Base-by-base conservation (phyloP, 2,888 invertebrate genomes). In the Tenthredo amoena region DNA sequence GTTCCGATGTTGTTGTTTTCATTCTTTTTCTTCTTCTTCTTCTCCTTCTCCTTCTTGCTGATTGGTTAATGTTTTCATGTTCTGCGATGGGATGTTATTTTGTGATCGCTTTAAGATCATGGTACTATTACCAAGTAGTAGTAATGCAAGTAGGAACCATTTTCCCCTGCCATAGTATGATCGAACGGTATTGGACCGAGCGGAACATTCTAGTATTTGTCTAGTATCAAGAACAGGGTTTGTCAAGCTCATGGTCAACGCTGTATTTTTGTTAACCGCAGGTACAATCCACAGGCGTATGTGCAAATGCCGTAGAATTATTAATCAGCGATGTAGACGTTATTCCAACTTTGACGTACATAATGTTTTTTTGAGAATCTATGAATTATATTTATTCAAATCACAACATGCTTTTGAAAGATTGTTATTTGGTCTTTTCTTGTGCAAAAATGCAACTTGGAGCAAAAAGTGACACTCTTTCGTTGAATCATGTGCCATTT, bases 161-260 rank as follows among this genome's bases (percentile, higher is more conserved):
- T 74, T 9, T 26, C 15, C 21, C 21, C 21, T 5, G 43, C 74
- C 74, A 21, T 43, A 43, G 26, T 43, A 26, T 74, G 12, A 43
- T 55, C 21, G 50, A 55, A 55, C 31, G 31, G 50, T 77, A 72
- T 43, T 31, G 72, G 40, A 43, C 43, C 21, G n/a, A 43, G 43
- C 72, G 72, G 4, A 40, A 34, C 50, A 81, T 81, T 81, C 81
- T 50, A 62, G 1, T 37, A 81, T 62, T 81, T 62, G 40, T 58
- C 34, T 40, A 81, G 37, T n/a, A 62, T 40, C 10, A 81, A 26
- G 34, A 62, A 62, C 62, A 62, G 26, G 62, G 12, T 58, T 62
- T 81, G 34, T 62, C 81, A 81, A 62, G 40, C 81, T 81, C 81
- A 81, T 21, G 81, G 81, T 62, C 62, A 43, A 62, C 79, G 58